Evolutionary conservation across 2,888 invertebrate genomes (phyloP), one percentile per base, ranked within the genome.

Genomic region (Chrysopilus asiliformis): DNA sequence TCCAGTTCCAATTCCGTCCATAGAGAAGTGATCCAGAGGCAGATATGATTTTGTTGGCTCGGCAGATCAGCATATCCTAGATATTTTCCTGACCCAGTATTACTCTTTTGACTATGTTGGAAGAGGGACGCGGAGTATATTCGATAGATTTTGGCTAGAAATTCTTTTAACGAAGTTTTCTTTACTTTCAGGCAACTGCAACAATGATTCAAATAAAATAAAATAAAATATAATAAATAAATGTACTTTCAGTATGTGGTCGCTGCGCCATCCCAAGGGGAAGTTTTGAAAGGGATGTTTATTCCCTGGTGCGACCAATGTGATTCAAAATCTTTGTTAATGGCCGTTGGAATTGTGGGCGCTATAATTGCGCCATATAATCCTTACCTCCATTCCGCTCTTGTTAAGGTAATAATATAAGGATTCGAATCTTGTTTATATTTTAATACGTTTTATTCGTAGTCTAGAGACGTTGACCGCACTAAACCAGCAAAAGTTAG

Each of bases 351-450:
- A 17, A 78, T 90, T 38, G 74, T 90, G 34, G 90, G 84, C 15
- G 83, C 61, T 40, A 84, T 90, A 17, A 89, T 90, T 46, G 90
- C 90, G 89, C 90, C 90, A 2, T 89, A 90, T 54, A 90, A 90
- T 65, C 68, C 90, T 36, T 90, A 87, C 56, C 68, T 90, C 12
- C 90, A 91, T 58, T 89, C 89, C 18, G 89, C 89, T n/a, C 68
- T 90, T 40, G 89, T 89, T 25, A 87, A 89, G 69, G 81, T 82
- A 61, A 43, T 34, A n/a, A n/a, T n/a, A n/a, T n/a, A 34, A 5
- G 4, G 19, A 16, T 15, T 25, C 6, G 10, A 32, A 18, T 2
- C 27, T n/a, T 20, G 22, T 19, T 36, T 8, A 10, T 18, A n/a
- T 29, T 27, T 22, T 24, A 14, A 15, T 33, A 45, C 49, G 53